Evolutionary conservation across 2,113 vertebrate genomes (phyloP).

Genomic region (Crotalus tigris): DNA sequence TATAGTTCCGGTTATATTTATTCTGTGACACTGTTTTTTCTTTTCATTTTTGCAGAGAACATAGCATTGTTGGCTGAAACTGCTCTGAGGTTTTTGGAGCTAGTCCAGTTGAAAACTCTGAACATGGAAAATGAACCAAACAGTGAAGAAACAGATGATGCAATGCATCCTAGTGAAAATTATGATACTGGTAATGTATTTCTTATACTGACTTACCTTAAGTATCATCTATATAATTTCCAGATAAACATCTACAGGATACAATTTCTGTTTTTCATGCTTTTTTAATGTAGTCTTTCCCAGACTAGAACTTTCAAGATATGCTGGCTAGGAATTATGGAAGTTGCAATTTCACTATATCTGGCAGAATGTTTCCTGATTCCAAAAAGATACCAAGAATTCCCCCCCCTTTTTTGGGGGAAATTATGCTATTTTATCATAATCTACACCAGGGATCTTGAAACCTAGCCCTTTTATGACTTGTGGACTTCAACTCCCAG

Average conservation of each 20-base stretch:
- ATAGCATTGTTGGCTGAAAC: slow-evolving; percentile 96
- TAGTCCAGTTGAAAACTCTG: slow-evolving; percentile 94
- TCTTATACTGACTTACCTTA: neutral
- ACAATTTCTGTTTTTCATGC: neutral
- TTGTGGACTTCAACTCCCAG: too few species aligned
- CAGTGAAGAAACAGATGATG: slow-evolving; percentile 88
- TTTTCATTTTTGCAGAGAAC: slow-evolving; percentile 79
- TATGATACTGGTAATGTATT: slow-evolving; percentile 87
- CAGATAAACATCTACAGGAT: neutral
- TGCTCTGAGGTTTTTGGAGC: slow-evolving; percentile 91
- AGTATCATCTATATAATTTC: neutral
- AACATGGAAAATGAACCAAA: slow-evolving; percentile 88
- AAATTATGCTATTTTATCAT: neutral
- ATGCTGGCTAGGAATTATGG: neutral
- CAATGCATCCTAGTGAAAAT: slow-evolving; percentile 86
- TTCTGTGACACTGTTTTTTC: neutral
- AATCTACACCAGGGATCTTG: neutral
- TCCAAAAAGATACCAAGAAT: neutral
- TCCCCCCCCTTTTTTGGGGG: neutral
- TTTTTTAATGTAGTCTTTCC: neutral
- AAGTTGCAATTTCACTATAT: neutral
- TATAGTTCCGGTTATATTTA: neutral
- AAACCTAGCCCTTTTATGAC: too few species aligned
- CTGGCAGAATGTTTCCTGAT: neutral
- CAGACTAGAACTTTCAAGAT: neutral